Evolutionary conservation across 2,888 invertebrate genomes (phyloP).

Genomic region (Megalurothrips usitatus): DNA sequence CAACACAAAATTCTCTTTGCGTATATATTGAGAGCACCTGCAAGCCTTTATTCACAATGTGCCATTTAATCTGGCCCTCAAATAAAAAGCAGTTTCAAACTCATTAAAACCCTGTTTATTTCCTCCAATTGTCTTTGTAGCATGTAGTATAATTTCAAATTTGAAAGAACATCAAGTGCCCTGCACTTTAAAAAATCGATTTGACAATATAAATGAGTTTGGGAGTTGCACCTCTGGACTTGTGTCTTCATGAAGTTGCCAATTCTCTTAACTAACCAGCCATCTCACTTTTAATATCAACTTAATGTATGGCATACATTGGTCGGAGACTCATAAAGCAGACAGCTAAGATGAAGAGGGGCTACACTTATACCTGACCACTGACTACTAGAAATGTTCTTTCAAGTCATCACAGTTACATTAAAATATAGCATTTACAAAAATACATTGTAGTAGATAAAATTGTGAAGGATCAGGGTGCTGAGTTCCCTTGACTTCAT

Average conservation of each 20-base stretch:
- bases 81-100: neutral
- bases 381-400: neutral
- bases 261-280: neutral
- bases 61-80: neutral
- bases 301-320: neutral
- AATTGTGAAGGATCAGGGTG: neutral
- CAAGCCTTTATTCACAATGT: neutral
- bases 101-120: neutral
- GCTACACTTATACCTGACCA: neutral
- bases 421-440: conserved; percentile 18
- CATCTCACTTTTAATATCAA: neutral
- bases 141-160: no score
- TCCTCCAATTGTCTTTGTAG: neutral
- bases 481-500: neutral
- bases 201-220: no score
- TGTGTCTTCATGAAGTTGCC: neutral
- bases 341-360: neutral
- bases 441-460: conserved; percentile 12
- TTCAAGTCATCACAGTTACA: conserved; percentile 9
- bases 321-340: neutral
- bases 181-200: no score
- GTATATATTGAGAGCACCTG: neutral
- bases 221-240: no score
- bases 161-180: no score
- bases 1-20: no score